Percentiles rank a stretch among this genome's conserved stretches.
Evolutionary conservation across 1,140 invertebrate genomes (phyloP).

Genomic region (Linepithema humile): DNA sequence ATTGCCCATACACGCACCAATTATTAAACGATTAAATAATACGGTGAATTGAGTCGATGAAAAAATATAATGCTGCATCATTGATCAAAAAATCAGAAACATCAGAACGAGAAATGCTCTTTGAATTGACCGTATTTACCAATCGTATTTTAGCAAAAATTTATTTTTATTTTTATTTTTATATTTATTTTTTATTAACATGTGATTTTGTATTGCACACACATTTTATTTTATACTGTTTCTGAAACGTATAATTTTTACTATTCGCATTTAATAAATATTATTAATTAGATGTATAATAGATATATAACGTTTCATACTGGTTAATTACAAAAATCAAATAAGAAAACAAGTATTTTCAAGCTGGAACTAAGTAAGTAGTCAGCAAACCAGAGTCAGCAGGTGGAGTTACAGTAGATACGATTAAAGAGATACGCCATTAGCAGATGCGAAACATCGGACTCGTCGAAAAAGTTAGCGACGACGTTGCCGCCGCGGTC

Average conservation of each 20-base stretch:
- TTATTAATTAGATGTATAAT: neutral
- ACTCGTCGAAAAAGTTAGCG: constrained; percentile 41
- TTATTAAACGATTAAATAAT: constrained; percentile 9
- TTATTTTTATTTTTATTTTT: too few relatives aligned
- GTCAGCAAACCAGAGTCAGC: neutral
- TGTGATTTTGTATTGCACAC: neutral
- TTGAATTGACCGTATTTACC: neutral
- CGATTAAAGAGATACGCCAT: constrained; percentile 31
- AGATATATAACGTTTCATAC: neutral
- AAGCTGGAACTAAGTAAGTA: neutral
- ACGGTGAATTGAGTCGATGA: constrained; percentile 3
- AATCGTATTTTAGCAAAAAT: too few relatives aligned
- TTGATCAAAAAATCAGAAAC: neutral
- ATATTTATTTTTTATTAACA: too few relatives aligned
- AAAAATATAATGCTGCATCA: neutral
- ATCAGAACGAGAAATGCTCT: neutral
- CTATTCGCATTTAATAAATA: neutral
- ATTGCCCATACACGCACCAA: neutral
- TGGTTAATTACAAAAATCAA: neutral
- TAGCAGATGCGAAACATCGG: constrained; percentile 34
- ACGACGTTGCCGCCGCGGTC: neutral
- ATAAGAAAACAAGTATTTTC: neutral
- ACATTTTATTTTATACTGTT: neutral
- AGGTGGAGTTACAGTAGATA: neutral
- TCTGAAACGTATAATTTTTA: neutral